A percentile compares a stretch with the other conserved stretches of the same genome.
phyloP scores from a whole-genome alignment of 2,113 vertebrate species.

The Chrysochloris asiatica region DNA sequence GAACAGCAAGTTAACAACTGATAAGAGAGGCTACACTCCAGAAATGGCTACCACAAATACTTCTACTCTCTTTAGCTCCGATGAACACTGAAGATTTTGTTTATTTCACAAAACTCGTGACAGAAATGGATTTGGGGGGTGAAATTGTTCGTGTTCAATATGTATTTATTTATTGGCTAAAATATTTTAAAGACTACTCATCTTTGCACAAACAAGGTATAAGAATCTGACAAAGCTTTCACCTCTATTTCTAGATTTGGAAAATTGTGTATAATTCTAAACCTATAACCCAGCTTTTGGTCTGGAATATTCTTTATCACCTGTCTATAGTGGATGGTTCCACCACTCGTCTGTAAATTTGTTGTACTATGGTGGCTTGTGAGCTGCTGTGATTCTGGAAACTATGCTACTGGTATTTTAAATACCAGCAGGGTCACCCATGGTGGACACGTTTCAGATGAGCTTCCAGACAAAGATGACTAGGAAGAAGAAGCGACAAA shows the following conservation, averaged over 20 bases:
- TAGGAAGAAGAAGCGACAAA: too few species aligned
- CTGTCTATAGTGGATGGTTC: too few species aligned
- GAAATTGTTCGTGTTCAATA: not conserved
- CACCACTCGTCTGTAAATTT: too few species aligned
- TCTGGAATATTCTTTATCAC: too few species aligned
- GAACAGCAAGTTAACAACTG: not conserved
- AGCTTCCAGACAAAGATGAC: too few species aligned
- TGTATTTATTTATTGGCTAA: slow-evolving; percentile 10
- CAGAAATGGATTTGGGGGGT: slow-evolving; percentile 38
- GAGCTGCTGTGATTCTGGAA: too few species aligned
- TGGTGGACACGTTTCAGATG: too few species aligned
- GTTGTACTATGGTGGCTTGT: too few species aligned
- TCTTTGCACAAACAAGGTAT: slow-evolving; percentile 11
- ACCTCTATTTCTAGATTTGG: not conserved
- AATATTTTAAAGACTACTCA: slow-evolving; percentile 18
- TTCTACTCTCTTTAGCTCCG: not conserved
- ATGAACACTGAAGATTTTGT: slow-evolving; percentile 11
- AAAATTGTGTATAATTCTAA: slow-evolving; percentile 7
- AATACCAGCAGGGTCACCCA: too few species aligned
- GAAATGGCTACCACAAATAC: slow-evolving; percentile 1
- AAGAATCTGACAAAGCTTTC: not conserved
- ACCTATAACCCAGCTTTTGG: not conserved
- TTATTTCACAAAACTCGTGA: slow-evolving; percentile 27
- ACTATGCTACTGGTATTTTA: too few species aligned
- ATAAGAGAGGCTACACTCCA: slow-evolving; percentile 12